phyloP scores from a whole-genome alignment of 2,113 vertebrate genomes.

The Mungos mungo region DNA sequence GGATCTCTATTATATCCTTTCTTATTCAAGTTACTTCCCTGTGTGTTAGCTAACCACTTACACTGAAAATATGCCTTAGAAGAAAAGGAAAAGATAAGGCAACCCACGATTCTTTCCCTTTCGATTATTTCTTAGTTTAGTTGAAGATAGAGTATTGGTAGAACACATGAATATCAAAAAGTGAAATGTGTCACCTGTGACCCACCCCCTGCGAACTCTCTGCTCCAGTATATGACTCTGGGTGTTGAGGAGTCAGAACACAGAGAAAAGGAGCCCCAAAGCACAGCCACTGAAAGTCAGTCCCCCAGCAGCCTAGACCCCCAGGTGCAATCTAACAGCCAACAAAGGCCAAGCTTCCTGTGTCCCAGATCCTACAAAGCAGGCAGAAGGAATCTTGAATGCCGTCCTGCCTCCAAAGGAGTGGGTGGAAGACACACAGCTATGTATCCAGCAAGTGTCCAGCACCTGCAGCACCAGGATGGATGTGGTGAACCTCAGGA shows the following conservation, averaged over 20 bases:
- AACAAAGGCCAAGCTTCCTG: slow-evolving; percentile 83
- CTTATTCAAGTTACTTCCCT: not conserved
- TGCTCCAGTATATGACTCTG: slow-evolving; percentile 91
- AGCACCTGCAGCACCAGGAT: slow-evolving; percentile 90
- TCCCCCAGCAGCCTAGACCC: slow-evolving; percentile 69
- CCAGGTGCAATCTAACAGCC: slow-evolving; percentile 84
- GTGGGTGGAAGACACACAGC: slow-evolving; percentile 89
- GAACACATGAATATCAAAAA: not conserved
- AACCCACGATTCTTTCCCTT: not conserved
- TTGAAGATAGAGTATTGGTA: not conserved
- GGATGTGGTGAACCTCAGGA: slow-evolving; percentile 91
- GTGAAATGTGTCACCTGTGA: slow-evolving; percentile 81
- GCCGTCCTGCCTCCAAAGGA: slow-evolving; percentile 92
- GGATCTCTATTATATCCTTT: not conserved
- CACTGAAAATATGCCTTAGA: not conserved
- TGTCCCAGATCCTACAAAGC: slow-evolving; percentile 79
- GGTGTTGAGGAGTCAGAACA: slow-evolving; percentile 85
- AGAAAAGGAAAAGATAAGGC: not conserved
- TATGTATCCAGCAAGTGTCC: slow-evolving; percentile 95
- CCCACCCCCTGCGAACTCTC: slow-evolving; percentile 83
- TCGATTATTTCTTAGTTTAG: not conserved
- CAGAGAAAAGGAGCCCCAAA: slow-evolving; percentile 86
- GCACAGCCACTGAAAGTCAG: slow-evolving; percentile 86
- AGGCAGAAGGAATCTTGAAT: slow-evolving; percentile 92
- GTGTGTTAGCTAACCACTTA: not conserved